Evolutionary conservation across 2,113 vertebrate genomes (phyloP).

Genomic region (Falcunculus frontatus): DNA sequence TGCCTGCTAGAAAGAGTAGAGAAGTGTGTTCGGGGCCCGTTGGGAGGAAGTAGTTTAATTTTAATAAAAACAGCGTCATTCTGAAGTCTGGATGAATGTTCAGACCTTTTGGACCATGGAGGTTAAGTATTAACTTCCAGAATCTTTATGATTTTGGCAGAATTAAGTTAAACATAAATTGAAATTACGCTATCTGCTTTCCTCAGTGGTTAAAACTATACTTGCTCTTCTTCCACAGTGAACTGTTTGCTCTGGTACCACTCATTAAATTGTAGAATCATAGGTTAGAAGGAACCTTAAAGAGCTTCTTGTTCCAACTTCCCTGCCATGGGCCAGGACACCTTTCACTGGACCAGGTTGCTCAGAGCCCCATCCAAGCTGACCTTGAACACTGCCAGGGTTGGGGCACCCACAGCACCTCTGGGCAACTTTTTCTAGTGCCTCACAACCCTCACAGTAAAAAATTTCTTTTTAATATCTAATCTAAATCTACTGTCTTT

Average conservation of each 20-base stretch:
- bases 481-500: not conserved
- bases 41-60: not conserved
- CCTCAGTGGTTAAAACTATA: not conserved
- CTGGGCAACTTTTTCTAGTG: not conserved
- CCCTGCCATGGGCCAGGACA: not conserved
- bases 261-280: not conserved
- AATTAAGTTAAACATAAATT: not conserved
- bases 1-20: not conserved
- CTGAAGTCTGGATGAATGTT: not conserved
- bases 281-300: not conserved
- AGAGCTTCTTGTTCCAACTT: not conserved
- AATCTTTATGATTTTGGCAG: not conserved
- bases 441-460: not conserved
- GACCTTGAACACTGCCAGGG: not conserved
- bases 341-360: not conserved
- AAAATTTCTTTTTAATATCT: not conserved
- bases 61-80: not conserved
- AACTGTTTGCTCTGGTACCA: not conserved
- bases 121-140: not conserved
- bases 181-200: not conserved
- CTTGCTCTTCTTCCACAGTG: not conserved
- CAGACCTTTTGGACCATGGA: not conserved
- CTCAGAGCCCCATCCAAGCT: not conserved
- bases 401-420: not conserved
- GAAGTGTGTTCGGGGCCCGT: not conserved